phyloP scores from a whole-genome alignment of 2,113 vertebrate genomes.

The Rhegmatorhina hoffmannsi region DNA sequence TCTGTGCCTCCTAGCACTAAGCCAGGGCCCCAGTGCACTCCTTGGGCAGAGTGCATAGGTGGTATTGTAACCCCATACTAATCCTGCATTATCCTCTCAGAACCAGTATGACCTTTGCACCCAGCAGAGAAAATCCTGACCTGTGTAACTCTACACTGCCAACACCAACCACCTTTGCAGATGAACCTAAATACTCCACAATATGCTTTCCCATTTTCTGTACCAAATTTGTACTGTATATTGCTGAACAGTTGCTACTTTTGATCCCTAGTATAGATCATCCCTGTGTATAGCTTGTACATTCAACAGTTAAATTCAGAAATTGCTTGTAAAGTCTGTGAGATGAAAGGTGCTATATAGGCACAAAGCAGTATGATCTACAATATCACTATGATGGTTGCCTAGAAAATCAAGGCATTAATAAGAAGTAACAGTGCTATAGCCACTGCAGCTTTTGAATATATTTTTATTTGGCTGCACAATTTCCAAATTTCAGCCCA shows the following conservation, averaged over 20 bases:
- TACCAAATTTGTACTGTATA: neutral
- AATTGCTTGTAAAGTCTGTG: neutral
- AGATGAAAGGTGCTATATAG: neutral
- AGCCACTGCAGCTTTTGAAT: neutral
- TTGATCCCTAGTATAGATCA: neutral
- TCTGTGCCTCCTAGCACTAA: neutral
- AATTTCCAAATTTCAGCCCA: neutral
- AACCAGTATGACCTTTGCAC: neutral
- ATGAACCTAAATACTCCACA: neutral
- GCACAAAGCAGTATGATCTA: neutral
- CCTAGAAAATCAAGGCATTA: neutral
- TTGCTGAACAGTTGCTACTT: neutral
- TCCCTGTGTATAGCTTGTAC: neutral
- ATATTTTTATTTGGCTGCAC: neutral
- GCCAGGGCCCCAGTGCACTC: neutral
- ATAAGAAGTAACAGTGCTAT: neutral
- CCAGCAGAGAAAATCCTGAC: neutral
- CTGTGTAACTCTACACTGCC: neutral
- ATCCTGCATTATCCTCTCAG: neutral
- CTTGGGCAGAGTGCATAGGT: neutral
- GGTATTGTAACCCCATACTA: neutral
- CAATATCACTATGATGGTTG: neutral
- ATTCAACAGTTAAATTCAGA: neutral
- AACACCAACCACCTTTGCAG: neutral
- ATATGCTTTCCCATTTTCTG: neutral